A percentile compares a stretch with the other conserved stretches of the same genome.
Evolutionary conservation across 2,113 vertebrate species (phyloP).

Genomic region (Tetrax tetrax): DNA sequence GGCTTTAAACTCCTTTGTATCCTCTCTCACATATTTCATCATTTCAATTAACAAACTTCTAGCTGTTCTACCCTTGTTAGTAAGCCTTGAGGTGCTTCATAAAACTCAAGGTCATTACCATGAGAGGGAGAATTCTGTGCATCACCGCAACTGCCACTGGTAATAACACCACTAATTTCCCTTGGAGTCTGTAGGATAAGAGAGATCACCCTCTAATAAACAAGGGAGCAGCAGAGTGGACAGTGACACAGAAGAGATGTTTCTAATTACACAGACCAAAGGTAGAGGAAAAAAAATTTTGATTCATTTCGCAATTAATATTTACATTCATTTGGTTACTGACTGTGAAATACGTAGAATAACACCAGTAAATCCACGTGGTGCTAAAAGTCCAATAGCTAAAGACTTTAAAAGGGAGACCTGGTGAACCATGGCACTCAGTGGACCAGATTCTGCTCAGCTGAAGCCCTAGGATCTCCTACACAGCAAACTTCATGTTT

Average conservation of each 20-base stretch:
- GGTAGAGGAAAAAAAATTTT: not conserved
- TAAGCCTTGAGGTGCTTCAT: constrained; percentile 56
- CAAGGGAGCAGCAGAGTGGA: not conserved
- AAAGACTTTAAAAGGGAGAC: not conserved
- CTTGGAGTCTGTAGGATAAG: not conserved
- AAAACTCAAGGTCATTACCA: constrained; percentile 60
- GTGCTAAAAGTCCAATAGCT: not conserved
- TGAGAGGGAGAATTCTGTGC: constrained; percentile 21
- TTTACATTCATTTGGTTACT: constrained; percentile 15
- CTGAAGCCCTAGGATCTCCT: not conserved
- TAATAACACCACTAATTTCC: constrained; percentile 30
- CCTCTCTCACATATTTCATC: constrained; percentile 52
- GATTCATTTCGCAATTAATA: constrained; percentile 61
- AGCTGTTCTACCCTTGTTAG: constrained; percentile 31
- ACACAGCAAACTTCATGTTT: not conserved
- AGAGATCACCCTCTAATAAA: not conserved
- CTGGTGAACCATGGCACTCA: not conserved
- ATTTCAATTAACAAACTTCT: constrained; percentile 72
- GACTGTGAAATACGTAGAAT: constrained; percentile 22
- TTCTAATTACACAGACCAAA: constrained; percentile 53
- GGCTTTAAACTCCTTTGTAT: constrained; percentile 66
- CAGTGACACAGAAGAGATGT: not conserved
- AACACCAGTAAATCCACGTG: not conserved
- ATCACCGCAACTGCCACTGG: not conserved
- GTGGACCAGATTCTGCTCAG: not conserved